These are phyloP conservation scores for Clupea harengus DNA, from an alignment of 2,113 vertebrate species.

Conservation along the genomic window DNA sequence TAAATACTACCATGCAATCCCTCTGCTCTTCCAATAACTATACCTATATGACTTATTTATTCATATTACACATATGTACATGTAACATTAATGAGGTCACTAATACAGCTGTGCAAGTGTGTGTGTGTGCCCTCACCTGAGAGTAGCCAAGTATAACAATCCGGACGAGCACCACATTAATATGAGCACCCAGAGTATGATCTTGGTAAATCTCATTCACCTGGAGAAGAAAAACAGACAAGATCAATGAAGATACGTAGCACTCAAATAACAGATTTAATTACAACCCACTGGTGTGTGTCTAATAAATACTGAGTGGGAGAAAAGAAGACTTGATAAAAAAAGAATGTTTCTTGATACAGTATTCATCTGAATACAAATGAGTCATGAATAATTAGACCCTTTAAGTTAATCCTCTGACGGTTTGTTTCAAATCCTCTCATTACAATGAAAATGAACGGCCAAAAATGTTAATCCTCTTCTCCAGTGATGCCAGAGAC, in stretches of 20 bases:
- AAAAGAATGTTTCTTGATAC: background rate
- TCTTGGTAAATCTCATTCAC: conserved; percentile 97
- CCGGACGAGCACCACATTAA: conserved; percentile 89
- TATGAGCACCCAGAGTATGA: conserved; percentile 87
- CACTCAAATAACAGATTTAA: conserved; percentile 5
- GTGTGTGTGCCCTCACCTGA: conserved; percentile 75
- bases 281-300: background rate
- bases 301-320: background rate
- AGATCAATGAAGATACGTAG: background rate
- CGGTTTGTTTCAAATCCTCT: background rate
- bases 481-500: background rate
- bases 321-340: background rate
- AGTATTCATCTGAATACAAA: background rate
- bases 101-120: background rate
- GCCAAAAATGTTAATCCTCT: background rate
- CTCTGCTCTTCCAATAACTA: background rate
- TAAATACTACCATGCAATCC: background rate
- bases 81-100: background rate
- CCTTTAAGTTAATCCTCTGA: background rate
- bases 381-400: conserved; percentile 5
- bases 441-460: background rate
- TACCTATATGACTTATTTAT: background rate
- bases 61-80: too few species aligned
- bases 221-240: conserved; percentile 60
- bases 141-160: conserved; percentile 88